These are phyloP conservation scores for Eurois occulta DNA, from an alignment of 2,888 invertebrate genomes.

Conservation along the genomic window DNA sequence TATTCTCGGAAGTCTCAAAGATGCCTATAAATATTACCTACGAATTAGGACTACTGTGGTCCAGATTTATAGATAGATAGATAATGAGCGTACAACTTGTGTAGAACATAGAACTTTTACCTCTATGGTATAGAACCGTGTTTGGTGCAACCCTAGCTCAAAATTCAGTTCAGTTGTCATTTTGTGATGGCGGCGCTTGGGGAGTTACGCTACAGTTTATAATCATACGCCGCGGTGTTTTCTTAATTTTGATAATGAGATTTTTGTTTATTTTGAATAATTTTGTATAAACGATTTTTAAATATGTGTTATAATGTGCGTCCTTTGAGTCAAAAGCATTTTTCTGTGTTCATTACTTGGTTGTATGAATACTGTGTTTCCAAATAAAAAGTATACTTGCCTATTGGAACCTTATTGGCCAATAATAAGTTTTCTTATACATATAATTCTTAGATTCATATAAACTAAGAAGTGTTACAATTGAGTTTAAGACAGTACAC, in stretches of 20 bases:
- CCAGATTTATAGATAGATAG: too few species aligned
- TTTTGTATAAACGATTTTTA: conserved; percentile 61
- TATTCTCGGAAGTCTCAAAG: background rate
- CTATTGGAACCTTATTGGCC: conserved; percentile 81
- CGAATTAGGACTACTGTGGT: background rate
- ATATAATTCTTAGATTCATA: conserved; percentile 1
- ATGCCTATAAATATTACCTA: background rate
- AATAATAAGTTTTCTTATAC: conserved; percentile 37
- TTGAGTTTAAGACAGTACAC: conserved; percentile 28
- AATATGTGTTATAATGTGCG: conserved; percentile 71
- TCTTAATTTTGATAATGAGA: conserved; percentile 73
- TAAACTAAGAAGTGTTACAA: conserved; percentile 37
- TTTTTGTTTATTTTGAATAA: conserved; percentile 64
- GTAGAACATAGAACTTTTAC: background rate
- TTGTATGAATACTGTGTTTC: conserved; percentile 84
- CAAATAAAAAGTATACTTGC: conserved; percentile 76
- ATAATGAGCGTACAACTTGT: background rate
- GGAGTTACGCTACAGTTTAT: conserved; percentile 80
- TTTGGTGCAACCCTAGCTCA: conserved; percentile 21
- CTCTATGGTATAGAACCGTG: background rate
- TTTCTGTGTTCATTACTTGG: conserved; percentile 76
- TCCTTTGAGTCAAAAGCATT: conserved; percentile 71
- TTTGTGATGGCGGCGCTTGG: conserved; percentile 88
- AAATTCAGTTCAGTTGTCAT: conserved; percentile 74
- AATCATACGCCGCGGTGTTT: conserved; percentile 80